Conservation (phyloP, 2,797 vertebrate species). For the Phoebastria nigripes region DNA sequence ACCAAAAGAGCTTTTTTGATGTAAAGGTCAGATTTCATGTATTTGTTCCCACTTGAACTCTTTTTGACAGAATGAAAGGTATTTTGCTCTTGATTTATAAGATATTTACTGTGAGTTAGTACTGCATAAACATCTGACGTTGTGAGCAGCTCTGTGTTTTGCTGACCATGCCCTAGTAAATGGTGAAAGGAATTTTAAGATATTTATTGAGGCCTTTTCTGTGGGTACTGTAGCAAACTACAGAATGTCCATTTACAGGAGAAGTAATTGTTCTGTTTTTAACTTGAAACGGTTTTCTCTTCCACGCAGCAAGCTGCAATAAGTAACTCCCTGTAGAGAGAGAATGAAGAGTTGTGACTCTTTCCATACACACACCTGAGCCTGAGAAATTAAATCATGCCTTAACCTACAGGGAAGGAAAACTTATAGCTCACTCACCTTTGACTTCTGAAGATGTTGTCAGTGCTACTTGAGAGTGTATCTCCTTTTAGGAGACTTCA, state of each 20-base stretch:
- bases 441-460: not conserved
- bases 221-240: not conserved
- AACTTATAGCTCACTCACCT: not conserved
- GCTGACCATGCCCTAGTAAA: not conserved
- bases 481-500: not conserved
- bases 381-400: not conserved
- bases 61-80: slow-evolving; percentile 51
- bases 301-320: not conserved
- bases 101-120: slow-evolving; percentile 45
- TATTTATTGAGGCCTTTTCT: not conserved
- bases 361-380: not conserved
- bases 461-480: not conserved
- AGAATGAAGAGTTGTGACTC: not conserved
- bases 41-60: slow-evolving; percentile 43
- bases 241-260: not conserved
- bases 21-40: slow-evolving; percentile 70
- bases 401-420: not conserved
- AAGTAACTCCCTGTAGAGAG: not conserved
- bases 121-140: slow-evolving; percentile 12
- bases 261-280: slow-evolving; percentile 21
- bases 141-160: slow-evolving; percentile 10
- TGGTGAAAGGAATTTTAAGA: not conserved
- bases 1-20: slow-evolving; percentile 17
- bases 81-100: slow-evolving; percentile 54
- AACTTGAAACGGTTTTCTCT: not conserved